Evolutionary conservation across 2,888 invertebrate species (phyloP).

Genomic region (Luperina nickerlii): DNA sequence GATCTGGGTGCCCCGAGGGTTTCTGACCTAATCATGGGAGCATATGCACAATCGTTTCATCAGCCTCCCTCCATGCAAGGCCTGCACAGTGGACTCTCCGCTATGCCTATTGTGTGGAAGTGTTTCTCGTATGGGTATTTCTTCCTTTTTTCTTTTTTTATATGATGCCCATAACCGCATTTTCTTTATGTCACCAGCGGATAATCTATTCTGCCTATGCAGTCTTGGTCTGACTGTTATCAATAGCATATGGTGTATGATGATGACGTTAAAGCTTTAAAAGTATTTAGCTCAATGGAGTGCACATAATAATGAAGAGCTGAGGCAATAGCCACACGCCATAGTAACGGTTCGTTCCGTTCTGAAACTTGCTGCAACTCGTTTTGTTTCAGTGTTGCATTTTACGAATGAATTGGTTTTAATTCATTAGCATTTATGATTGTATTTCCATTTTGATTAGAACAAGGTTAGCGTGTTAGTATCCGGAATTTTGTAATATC

Average conservation of each 20-base stretch:
- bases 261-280: background rate
- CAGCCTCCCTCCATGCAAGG: too few species aligned
- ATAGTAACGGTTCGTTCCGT: slow-evolving; percentile 77
- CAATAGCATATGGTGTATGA: background rate
- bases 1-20: too few species aligned
- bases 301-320: slow-evolving; percentile 55
- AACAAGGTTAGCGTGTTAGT: background rate
- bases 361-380: slow-evolving; percentile 70
- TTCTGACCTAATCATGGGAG: too few species aligned
- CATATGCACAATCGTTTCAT: too few species aligned
- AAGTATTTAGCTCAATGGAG: slow-evolving; percentile 58
- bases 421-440: slow-evolving; percentile 30
- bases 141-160: too few species aligned
- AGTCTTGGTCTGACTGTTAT: slow-evolving; percentile 1
- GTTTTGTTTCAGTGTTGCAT: slow-evolving; percentile 54
- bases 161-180: too few species aligned
- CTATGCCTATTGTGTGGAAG: too few species aligned
- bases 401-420: slow-evolving; percentile 53
- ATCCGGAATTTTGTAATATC: too few species aligned
- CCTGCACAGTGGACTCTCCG: too few species aligned
- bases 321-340: slow-evolving; percentile 60
- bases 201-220: background rate
- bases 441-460: background rate
- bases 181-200: too few species aligned
- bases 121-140: too few species aligned